Evolutionary conservation across 2,888 invertebrate species (phyloP), one percentile per base, ranked within the genome.

Genomic region (Eristalis arbustorum): DNA sequence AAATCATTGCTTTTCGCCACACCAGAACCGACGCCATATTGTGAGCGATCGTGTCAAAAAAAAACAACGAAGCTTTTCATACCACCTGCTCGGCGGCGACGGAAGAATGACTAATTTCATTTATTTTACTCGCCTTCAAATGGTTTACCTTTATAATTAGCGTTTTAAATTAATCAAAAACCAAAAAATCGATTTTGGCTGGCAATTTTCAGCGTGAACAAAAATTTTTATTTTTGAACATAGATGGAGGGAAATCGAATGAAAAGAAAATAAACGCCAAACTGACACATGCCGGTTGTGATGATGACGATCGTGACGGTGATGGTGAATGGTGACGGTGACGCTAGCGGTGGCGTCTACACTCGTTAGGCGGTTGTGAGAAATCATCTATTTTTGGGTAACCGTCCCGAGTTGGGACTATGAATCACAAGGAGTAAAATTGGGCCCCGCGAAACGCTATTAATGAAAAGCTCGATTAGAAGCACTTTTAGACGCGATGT

Each of bases 351-450:
- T 85, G 87, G 83, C 82, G 87, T 79, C 78, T 83, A 61, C 57
- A 78, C 71, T 79, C 78, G 74, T 78, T 83, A 78, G 83, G 74
- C 78, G 78, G 37, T 78, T 79, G 66, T 87, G 83, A 83, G 87
- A 78, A 79, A 83, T 76, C 71, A 10, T 83, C 87, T 87, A 83
- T 87, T 87, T 87, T 87, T 87, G 83, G 87, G 40, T 42, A 68
- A 83, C 67, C 75, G 71, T 87, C 71, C 82, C 63, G 74, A 83
- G 68, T 83, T 83, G 67, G 57, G 74, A 67, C 62, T 59, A 75
- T 87, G 87, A 87, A 87, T 87, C 87, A 87, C 59, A 28, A 31
- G 83, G 62, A 79, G 78, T 72, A 75, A 87, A 83, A 72, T 83
- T 83, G 59, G 74, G 73, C 66, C 74, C 64, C 67, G 73, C 76